phyloP scores from a whole-genome alignment of 2,113 vertebrate genomes.

The Daphoenositta chrysoptera region DNA sequence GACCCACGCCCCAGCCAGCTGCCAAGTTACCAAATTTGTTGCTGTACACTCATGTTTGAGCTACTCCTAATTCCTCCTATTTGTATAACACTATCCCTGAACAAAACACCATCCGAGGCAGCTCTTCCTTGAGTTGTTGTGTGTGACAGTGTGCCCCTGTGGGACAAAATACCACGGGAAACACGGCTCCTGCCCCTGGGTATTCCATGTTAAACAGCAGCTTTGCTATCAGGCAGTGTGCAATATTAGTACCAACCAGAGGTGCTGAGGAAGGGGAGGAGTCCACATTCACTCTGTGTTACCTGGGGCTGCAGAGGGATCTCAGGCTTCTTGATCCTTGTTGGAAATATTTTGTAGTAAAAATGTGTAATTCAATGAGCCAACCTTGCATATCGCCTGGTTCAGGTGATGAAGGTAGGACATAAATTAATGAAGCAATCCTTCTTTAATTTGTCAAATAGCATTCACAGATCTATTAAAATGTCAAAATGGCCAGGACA shows the following conservation, averaged over 20 bases:
- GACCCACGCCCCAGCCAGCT: not conserved
- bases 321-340: not conserved
- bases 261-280: not conserved
- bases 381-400: not conserved
- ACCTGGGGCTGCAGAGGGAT: not conserved
- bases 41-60: not conserved
- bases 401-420: not conserved
- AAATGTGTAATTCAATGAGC: not conserved
- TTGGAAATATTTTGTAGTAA: not conserved
- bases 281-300: not conserved
- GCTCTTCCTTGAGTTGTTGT: not conserved
- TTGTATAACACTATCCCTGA: not conserved
- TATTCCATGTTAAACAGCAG: not conserved
- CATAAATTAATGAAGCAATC: not conserved
- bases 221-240: not conserved
- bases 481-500: rapidly evolving
- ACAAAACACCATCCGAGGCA: not conserved
- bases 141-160: not conserved
- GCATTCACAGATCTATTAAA: not conserved
- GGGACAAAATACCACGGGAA: not conserved
- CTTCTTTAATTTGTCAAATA: not conserved
- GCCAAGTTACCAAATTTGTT: not conserved
- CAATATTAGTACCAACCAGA: not conserved
- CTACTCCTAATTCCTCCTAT: not conserved
- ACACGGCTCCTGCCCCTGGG: not conserved